Conservation (phyloP, 2,113 vertebrate genomes). For the Bubo blakistoni region DNA sequence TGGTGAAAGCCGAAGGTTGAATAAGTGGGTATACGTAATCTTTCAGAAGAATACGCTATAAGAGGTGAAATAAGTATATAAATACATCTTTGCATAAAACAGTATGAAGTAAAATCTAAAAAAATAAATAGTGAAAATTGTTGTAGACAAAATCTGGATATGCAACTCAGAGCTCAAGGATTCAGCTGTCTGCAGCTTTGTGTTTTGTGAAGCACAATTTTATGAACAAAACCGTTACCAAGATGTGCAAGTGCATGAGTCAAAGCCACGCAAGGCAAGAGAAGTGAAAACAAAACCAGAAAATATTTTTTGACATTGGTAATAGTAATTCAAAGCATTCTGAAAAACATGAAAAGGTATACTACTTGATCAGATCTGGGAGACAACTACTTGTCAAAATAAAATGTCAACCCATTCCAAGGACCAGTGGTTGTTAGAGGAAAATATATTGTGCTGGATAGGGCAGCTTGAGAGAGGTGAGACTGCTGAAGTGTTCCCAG, state of each 20-base stretch:
- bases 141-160: neutral
- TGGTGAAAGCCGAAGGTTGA: neutral
- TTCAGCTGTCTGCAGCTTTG: neutral
- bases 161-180: neutral
- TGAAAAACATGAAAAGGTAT: neutral
- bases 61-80: neutral
- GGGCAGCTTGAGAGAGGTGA: neutral
- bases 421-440: too few relatives aligned
- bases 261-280: neutral
- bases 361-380: neutral
- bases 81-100: neutral
- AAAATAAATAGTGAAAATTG: neutral
- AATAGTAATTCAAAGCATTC: neutral
- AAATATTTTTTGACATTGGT: neutral
- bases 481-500: neutral
- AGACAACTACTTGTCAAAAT: neutral
- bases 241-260: neutral
- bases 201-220: neutral
- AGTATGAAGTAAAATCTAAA: neutral
- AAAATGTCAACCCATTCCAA: neutral
- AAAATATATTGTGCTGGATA: neutral
- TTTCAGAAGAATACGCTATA: neutral
- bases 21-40: neutral
- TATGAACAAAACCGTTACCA: neutral
- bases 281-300: neutral